Evolutionary conservation across 2,113 vertebrate genomes (phyloP).

Genomic region (Chrysemys picta): DNA sequence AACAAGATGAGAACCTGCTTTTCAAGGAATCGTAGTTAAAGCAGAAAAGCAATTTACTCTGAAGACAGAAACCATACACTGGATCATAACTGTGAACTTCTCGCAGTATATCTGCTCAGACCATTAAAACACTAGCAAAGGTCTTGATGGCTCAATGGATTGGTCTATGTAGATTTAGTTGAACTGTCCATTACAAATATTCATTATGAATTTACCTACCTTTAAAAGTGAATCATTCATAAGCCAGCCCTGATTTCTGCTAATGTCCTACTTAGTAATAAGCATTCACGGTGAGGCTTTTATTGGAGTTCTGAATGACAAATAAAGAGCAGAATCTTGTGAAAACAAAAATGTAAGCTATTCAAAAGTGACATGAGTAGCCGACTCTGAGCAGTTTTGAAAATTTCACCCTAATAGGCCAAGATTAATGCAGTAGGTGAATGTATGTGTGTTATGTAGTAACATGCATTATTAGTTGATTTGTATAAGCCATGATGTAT

Average conservation of each 20-base stretch:
- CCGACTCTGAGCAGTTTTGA: accelerated
- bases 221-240: not conserved
- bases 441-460: accelerated
- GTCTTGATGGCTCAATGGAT: not conserved
- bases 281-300: not conserved
- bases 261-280: not conserved
- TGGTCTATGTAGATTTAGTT: not conserved
- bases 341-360: not conserved
- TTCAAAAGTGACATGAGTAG: not conserved
- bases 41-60: not conserved
- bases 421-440: not conserved
- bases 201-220: not conserved
- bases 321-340: accelerated
- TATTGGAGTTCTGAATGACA: not conserved
- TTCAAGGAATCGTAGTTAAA: not conserved
- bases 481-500: accelerated
- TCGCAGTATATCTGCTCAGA: not conserved
- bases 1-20: not conserved
- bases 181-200: not conserved
- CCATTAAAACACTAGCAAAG: not conserved
- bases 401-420: not conserved
- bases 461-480: not conserved
- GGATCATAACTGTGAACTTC: not conserved
- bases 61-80: not conserved
- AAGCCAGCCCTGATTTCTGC: not conserved